These are phyloP conservation scores for Siniperca undulata DNA, from an alignment of 2,797 vertebrate species.

Conservation along the genomic window DNA sequence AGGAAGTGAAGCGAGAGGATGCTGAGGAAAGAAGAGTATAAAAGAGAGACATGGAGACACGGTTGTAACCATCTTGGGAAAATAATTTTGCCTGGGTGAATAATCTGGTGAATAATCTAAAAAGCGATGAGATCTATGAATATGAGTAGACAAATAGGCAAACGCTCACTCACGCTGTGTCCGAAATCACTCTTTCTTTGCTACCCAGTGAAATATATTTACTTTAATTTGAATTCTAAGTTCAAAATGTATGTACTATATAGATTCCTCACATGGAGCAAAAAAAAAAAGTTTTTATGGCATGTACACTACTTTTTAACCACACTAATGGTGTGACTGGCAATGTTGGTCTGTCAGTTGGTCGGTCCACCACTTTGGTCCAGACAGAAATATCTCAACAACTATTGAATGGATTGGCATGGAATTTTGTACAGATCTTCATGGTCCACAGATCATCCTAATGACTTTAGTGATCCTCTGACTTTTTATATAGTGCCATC, in stretches of 20 bases:
- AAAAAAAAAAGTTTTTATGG: neutral
- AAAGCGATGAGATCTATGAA: conserved; percentile 28
- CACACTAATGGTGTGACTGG: neutral
- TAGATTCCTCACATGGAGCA: neutral
- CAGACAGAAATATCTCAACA: too few relatives aligned
- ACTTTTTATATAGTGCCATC: neutral
- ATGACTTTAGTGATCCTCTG: neutral
- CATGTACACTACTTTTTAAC: neutral
- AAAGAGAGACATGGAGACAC: conserved; percentile 31
- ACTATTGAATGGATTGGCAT: neutral
- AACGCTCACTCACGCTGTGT: neutral
- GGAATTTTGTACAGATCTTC: neutral
- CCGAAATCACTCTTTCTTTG: neutral
- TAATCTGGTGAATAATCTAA: conserved; percentile 47
- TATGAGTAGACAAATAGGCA: conserved; percentile 13
- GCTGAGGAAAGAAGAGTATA: conserved; percentile 24
- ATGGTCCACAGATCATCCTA: neutral
- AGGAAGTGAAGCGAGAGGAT: conserved; percentile 45
- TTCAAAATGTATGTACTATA: neutral
- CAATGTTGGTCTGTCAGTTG: neutral
- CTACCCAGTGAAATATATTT: neutral
- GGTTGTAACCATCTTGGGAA: conserved; percentile 30
- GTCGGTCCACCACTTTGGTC: too few relatives aligned
- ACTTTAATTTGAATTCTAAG: neutral
- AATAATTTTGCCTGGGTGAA: conserved; percentile 25